Percentiles rank a stretch among this genome's conserved stretches.
Evolutionary conservation across 2,797 vertebrate genomes (phyloP).

Genomic region (Kryptolebias ocellatus): DNA sequence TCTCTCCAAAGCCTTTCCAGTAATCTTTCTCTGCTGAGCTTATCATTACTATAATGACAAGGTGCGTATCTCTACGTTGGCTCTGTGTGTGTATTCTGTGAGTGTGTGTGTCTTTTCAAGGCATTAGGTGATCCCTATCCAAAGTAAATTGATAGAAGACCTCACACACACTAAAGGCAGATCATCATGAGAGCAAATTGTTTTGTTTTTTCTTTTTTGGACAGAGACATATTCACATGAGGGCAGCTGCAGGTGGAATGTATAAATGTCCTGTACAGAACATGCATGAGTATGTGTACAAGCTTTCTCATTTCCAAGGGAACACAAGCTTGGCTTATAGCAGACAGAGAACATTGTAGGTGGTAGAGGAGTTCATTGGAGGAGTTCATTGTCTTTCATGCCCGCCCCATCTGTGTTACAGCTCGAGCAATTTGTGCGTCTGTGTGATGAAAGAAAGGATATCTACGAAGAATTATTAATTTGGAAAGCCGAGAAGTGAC

Average conservation of each 20-base stretch:
- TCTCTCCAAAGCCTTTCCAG: slow-evolving; percentile 75
- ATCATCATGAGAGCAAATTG: slow-evolving; percentile 32
- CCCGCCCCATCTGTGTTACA: slow-evolving; percentile 48
- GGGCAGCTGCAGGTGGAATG: slow-evolving; percentile 21
- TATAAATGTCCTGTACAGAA: not conserved
- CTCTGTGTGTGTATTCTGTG: slow-evolving; percentile 45
- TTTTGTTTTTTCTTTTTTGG: slow-evolving; percentile 12
- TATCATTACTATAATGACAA: slow-evolving; percentile 85
- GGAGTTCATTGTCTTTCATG: slow-evolving; percentile 11
- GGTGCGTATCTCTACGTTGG: slow-evolving; percentile 68
- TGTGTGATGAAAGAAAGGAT: slow-evolving; percentile 65
- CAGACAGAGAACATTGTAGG: slow-evolving; percentile 68
- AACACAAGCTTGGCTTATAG: slow-evolving; percentile 60
- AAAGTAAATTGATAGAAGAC: slow-evolving; percentile 42
- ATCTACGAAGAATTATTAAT: slow-evolving; percentile 75
- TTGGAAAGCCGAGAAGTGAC: slow-evolving; percentile 53
- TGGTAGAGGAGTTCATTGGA: slow-evolving; percentile 63
- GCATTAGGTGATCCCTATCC: slow-evolving; percentile 53
- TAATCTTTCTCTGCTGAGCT: slow-evolving; percentile 76
- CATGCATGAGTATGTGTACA: not conserved
- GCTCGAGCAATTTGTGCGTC: slow-evolving; percentile 42
- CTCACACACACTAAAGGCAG: slow-evolving; percentile 52
- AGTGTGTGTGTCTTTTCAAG: slow-evolving; percentile 46
- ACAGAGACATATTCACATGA: slow-evolving; percentile 12
- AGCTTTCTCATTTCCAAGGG: slow-evolving; percentile 40